Evolutionary conservation across 2,888 invertebrate genomes (phyloP).

Genomic region (Rhagophthalmus giganteus): DNA sequence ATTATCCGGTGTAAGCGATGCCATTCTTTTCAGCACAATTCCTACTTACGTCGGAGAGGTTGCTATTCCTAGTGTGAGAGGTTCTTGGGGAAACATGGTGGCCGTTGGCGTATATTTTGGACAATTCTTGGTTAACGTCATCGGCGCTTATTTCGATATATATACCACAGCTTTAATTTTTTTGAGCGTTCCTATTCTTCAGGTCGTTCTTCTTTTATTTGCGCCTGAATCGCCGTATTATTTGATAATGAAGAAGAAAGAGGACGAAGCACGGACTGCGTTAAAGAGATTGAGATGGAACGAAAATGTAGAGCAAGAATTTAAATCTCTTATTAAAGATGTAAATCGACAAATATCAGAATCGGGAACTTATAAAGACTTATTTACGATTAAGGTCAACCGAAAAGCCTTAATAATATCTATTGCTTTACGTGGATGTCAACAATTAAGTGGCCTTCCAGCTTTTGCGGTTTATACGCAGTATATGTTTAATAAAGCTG

Average conservation of each 20-base stretch:
- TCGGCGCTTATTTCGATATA: conserved; percentile 61
- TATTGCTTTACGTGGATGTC: conserved; percentile 41
- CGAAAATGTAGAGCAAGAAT: conserved; percentile 39
- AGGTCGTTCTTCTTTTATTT: conserved; percentile 60
- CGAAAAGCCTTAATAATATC: conserved; percentile 41
- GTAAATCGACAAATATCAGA: conserved; percentile 45
- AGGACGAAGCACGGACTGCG: conserved; percentile 39
- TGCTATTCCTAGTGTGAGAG: conserved; percentile 41
- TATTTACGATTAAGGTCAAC: conserved; percentile 40
- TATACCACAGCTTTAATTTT: conserved; percentile 60
- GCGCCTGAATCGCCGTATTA: conserved; percentile 63
- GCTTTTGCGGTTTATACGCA: conserved; percentile 42
- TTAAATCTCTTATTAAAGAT: conserved; percentile 37
- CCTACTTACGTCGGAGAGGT: conserved; percentile 46
- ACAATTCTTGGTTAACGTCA: conserved; percentile 52
- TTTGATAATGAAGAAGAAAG: conserved; percentile 39
- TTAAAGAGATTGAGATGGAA: conserved; percentile 39
- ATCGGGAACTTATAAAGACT: conserved; percentile 43
- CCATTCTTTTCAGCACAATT: conserved; percentile 39
- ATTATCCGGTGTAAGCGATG: conserved; percentile 42
- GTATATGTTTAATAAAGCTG: conserved; percentile 45
- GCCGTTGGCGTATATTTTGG: conserved; percentile 38
- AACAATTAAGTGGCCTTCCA: conserved; percentile 41
- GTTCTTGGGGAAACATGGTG: conserved; percentile 42
- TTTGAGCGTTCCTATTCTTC: conserved; percentile 60